Conservation (phyloP, 2,113 vertebrate genomes). For the Mobula birostris region DNA sequence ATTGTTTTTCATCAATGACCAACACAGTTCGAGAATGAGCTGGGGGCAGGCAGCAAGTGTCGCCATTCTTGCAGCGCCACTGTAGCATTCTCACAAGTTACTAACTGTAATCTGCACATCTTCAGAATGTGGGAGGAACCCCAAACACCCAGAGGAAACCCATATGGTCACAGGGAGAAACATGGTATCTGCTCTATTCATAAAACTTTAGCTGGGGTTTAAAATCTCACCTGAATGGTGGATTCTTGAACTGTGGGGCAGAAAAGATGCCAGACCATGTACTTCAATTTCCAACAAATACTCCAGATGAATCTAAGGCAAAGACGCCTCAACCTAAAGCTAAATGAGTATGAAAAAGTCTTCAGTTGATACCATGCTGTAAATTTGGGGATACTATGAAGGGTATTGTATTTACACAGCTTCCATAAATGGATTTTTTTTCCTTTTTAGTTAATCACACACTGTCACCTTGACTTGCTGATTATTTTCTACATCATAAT, state of each 20-base stretch:
- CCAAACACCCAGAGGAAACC: no score
- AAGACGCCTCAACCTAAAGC: neutral
- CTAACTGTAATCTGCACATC: no score
- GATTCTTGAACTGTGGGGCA: neutral
- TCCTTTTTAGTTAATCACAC: neutral
- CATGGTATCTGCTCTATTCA: neutral
- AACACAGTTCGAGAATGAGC: no score
- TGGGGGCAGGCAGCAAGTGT: no score
- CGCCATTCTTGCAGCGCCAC: no score
- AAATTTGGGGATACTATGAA: neutral
- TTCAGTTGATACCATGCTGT: neutral
- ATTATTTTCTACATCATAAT: neutral
- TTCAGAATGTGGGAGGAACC: no score
- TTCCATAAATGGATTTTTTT: neutral
- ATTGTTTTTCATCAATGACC: no score
- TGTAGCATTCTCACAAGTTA: no score
- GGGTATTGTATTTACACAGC: neutral
- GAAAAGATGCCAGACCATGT: neutral
- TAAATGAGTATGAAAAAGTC: neutral
- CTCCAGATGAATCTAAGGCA: neutral
- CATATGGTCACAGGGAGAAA: neutral
- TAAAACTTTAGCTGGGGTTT: neutral
- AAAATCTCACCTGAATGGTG: neutral
- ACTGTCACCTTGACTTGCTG: neutral
- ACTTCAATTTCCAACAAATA: neutral